phyloP scores from a whole-genome alignment of 2,888 invertebrate species.

The Drosophila leonis region DNA sequence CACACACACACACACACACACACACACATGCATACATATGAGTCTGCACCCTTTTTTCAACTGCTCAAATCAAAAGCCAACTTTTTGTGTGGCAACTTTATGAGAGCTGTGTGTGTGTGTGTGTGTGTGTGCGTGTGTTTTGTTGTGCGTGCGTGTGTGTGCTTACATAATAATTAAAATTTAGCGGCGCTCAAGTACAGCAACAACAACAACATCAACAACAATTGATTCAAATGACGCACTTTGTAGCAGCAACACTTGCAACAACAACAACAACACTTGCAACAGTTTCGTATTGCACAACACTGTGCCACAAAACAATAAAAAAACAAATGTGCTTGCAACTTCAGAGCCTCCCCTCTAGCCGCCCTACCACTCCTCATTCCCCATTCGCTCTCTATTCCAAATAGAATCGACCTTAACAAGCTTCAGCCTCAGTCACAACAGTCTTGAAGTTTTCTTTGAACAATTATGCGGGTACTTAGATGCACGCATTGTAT shows the following conservation, averaged over 20 bases:
- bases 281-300: slow-evolving; percentile 52
- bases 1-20: not conserved
- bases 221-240: slow-evolving; percentile 54
- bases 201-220: slow-evolving; percentile 7
- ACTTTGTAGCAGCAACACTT: slow-evolving; percentile 33
- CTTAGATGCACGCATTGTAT: slow-evolving; percentile 1
- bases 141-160: slow-evolving; percentile 2
- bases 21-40: not conserved
- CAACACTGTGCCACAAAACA: slow-evolving; percentile 29
- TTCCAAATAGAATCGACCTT: slow-evolving; percentile 10
- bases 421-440: slow-evolving; percentile 7
- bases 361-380: not conserved
- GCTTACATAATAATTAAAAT: slow-evolving; percentile 71
- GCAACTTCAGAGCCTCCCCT: slow-evolving; percentile 20
- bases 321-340: slow-evolving; percentile 11
- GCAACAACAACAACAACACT: slow-evolving; percentile 19
- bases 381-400: not conserved
- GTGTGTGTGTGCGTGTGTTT: slow-evolving; percentile 4
- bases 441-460: slow-evolving; percentile 13
- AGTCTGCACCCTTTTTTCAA: not conserved
- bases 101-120: slow-evolving; percentile 13
- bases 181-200: slow-evolving; percentile 60
- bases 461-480: slow-evolving; percentile 20
- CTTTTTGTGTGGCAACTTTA: slow-evolving; percentile 52
- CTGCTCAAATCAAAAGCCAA: slow-evolving; percentile 23